Conservation (phyloP, 2,113 vertebrate genomes). For the Erythrolamprus reginae region DNA sequence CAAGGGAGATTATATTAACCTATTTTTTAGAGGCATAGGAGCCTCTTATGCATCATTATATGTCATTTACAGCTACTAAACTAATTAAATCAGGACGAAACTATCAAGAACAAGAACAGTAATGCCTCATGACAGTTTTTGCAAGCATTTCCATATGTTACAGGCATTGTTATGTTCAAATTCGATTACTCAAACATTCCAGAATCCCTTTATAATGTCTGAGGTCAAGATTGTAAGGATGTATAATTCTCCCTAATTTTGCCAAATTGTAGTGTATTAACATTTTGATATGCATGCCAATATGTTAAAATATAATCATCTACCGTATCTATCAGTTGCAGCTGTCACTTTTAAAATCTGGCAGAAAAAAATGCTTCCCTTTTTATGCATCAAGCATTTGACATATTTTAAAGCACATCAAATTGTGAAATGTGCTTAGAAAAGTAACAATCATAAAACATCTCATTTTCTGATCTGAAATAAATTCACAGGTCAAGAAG, state of each 20-base stretch:
- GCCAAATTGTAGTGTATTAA: neutral
- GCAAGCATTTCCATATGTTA: neutral
- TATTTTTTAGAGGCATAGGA: neutral
- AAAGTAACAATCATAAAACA: neutral
- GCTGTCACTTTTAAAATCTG: too few species aligned
- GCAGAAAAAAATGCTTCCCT: neutral
- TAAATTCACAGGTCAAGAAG: neutral
- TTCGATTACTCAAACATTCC: neutral
- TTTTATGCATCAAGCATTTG: neutral
- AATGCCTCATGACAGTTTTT: neutral
- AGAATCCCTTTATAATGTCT: neutral
- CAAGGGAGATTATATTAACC: neutral
- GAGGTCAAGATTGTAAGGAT: neutral
- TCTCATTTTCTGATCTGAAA: neutral
- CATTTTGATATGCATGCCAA: neutral
- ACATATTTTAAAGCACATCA: neutral
- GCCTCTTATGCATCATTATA: neutral
- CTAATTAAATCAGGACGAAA: neutral
- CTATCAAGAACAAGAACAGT: neutral
- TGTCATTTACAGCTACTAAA: neutral
- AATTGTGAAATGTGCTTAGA: neutral
- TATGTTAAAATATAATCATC: neutral
- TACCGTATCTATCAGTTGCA: neutral
- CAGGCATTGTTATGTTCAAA: neutral
- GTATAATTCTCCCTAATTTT: neutral